Conservation (phyloP, 1,140 invertebrate genomes). For the Drosophila mayri region DNA sequence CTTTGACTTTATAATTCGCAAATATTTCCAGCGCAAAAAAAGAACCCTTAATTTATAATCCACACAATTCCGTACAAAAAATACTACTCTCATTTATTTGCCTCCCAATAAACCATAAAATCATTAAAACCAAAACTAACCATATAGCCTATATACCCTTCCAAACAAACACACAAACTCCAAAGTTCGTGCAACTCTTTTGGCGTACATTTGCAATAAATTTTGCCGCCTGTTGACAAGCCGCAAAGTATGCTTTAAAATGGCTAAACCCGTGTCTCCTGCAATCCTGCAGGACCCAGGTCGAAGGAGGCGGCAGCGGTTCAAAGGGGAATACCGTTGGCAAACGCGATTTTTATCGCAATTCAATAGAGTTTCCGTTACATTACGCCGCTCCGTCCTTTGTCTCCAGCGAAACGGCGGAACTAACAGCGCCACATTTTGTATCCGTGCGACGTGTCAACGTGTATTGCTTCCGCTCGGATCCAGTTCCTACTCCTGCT, state of each 20-base stretch:
- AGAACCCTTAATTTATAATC: too few species aligned
- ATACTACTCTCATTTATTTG: too few species aligned
- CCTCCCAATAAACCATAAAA: background rate
- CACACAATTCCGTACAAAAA: too few species aligned
- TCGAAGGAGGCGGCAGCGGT: conserved; percentile 11
- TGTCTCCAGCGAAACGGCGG: conserved; percentile 66
- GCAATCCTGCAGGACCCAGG: conserved; percentile 6
- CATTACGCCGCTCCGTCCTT: conserved; percentile 72
- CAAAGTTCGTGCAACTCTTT: conserved; percentile 58
- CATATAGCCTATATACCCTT: background rate
- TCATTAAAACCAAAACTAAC: background rate
- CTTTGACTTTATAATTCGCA: background rate
- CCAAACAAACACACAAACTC: background rate
- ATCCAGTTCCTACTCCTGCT: conserved; percentile 45
- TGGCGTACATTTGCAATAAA: conserved; percentile 80
- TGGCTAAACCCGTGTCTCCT: conserved; percentile 50
- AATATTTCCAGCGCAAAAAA: background rate
- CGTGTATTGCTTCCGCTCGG: conserved; percentile 77
- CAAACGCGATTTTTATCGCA: conserved; percentile 82
- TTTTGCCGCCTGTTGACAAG: conserved; percentile 75
- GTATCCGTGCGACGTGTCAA: conserved; percentile 81
- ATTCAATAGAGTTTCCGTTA: conserved; percentile 83
- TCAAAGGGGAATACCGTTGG: conserved; percentile 47
- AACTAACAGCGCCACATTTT: conserved; percentile 80
- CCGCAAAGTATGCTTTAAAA: conserved; percentile 81